phyloP scores from a whole-genome alignment of 2,888 invertebrate genomes.

The Petrolisthes manimaculis region DNA sequence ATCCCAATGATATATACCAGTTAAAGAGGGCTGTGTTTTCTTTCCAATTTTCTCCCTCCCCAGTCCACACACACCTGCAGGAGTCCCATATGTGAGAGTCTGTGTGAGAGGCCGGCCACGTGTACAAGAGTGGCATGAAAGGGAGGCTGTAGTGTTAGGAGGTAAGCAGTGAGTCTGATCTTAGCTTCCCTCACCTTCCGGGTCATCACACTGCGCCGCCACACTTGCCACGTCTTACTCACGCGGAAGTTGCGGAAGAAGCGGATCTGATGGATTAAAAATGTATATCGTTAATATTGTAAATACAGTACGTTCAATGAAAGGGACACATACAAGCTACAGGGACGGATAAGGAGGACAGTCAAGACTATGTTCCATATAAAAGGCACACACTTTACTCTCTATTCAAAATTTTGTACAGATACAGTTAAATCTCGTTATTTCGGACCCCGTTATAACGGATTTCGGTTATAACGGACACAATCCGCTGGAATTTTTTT shows the following conservation, averaged over 20 bases:
- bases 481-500: too few species aligned
- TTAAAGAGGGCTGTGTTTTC: too few species aligned
- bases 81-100: constrained; percentile 56
- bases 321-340: too few species aligned
- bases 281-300: too few species aligned
- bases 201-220: constrained; percentile 50
- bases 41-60: not conserved
- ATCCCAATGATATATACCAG: not conserved
- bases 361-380: too few species aligned
- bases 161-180: constrained; percentile 45
- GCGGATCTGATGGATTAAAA: constrained; percentile 30
- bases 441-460: too few species aligned
- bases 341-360: too few species aligned
- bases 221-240: constrained; percentile 54
- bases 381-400: too few species aligned
- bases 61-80: constrained; percentile 42
- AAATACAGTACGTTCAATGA: too few species aligned
- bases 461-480: too few species aligned
- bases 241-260: constrained; percentile 57
- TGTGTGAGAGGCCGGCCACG: constrained; percentile 51
- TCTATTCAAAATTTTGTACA: too few species aligned
- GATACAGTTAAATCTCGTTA: too few species aligned
- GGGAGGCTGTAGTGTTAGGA: constrained; percentile 50
- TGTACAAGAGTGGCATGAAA: constrained; percentile 43
- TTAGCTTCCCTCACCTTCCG: constrained; percentile 55